Conservation (phyloP, 2,797 vertebrate genomes). For the Gymnopithys bicolor region DNA sequence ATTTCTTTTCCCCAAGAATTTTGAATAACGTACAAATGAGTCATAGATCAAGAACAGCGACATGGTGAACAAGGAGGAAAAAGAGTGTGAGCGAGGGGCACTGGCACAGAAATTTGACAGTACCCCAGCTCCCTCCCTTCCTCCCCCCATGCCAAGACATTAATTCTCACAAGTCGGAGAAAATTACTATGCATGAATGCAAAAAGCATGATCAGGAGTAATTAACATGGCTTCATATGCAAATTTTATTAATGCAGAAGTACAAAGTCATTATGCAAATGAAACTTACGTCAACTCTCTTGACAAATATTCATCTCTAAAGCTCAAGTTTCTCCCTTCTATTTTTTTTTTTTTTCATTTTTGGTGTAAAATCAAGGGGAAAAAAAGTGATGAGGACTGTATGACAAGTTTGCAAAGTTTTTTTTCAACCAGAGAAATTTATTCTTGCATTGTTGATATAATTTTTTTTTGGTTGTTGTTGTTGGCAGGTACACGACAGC, state of each 20-base stretch:
- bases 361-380: constrained; percentile 44
- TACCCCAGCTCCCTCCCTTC: constrained; percentile 72
- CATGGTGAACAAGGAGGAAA: constrained; percentile 66
- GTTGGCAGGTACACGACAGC: constrained; percentile 81
- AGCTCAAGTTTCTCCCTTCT: constrained; percentile 90
- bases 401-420: constrained; percentile 88
- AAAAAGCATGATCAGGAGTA: constrained; percentile 99
- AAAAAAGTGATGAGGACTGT: constrained; percentile 74
- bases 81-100: constrained; percentile 73
- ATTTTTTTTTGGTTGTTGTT: constrained; percentile 61
- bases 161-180: constrained; percentile 99
- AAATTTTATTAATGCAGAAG: constrained; percentile 99
- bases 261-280: constrained; percentile 99
- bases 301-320: constrained; percentile 98
- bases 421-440: constrained; percentile 84
- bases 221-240: constrained; percentile 99
- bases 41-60: constrained; percentile 75
- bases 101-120: constrained; percentile 80
- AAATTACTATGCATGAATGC: constrained; percentile 99
- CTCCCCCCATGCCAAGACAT: constrained; percentile 91
- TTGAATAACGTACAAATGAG: constrained; percentile 75
- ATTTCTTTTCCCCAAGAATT: constrained; percentile 76
- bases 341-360: constrained; percentile 78
- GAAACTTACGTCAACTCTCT: constrained; percentile 97
- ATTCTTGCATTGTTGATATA: constrained; percentile 77